phyloP scores from a whole-genome alignment of 2,797 vertebrate species.

The Threskiornis aethiopicus region DNA sequence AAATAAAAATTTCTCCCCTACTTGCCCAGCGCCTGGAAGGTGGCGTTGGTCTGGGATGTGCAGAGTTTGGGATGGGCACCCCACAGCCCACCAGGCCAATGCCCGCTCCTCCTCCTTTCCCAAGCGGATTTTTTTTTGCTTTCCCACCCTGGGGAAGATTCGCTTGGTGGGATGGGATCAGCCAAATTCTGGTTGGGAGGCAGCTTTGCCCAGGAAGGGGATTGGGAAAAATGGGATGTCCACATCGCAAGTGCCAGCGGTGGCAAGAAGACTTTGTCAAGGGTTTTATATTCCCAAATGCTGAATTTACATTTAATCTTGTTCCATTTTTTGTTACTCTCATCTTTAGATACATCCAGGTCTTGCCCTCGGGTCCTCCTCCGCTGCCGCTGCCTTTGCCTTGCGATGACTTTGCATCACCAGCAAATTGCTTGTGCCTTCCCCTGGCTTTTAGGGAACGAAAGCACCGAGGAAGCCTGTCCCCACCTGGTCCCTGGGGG shows the following conservation, averaged over 20 bases:
- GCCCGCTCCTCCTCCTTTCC: neutral
- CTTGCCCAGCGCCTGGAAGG: neutral
- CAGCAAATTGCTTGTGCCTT: neutral
- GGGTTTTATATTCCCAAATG: neutral
- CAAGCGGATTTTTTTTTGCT: rapidly evolving
- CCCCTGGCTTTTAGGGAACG: neutral
- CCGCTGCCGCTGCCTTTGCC: neutral
- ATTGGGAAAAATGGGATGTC: no score
- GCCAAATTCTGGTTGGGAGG: neutral
- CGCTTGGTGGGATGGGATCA: neutral
- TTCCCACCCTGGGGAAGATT: neutral
- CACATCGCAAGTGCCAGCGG: no score
- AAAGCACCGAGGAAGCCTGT: rapidly evolving
- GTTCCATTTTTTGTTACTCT: neutral
- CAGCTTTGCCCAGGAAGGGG: neutral
- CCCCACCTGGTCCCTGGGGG: neutral
- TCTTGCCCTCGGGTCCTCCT: neutral
- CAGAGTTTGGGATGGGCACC: neutral
- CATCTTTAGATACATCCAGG: neutral
- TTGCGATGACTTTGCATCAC: neutral
- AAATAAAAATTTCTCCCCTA: rapidly evolving
- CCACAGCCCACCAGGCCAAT: neutral
- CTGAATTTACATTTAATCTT: no score
- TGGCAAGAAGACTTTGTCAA: neutral
- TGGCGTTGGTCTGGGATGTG: neutral